Percentiles rank a stretch among this genome's conserved stretches.
Conservation (phyloP, 2,797 vertebrate species). For the Hozukius guyotensis region DNA sequence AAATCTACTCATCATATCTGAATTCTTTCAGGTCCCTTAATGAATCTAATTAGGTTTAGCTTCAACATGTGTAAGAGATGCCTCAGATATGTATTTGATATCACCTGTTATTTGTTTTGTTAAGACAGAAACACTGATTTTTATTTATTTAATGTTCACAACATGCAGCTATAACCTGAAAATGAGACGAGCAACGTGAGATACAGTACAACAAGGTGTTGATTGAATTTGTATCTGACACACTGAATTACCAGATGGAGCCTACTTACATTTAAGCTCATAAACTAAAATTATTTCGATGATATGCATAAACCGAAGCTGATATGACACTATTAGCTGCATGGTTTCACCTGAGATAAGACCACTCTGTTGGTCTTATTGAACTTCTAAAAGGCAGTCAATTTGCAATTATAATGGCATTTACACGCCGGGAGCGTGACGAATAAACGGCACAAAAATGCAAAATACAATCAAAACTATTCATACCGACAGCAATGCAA, state of each 20-base stretch:
- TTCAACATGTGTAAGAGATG: background rate
- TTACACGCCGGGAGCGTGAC: no score
- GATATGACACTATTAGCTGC: background rate
- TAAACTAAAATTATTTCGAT: background rate
- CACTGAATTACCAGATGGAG: background rate
- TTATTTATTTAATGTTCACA: background rate
- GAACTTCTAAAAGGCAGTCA: background rate
- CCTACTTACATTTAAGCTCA: background rate
- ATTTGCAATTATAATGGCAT: background rate
- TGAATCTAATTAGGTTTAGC: no score
- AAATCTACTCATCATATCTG: background rate
- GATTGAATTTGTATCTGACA: background rate
- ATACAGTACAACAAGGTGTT: background rate
- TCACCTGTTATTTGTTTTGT: no score
- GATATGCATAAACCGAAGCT: background rate
- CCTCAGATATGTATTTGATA: background rate
- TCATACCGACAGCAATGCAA: no score
- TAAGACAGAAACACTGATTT: background rate
- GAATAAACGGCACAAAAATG: no score
- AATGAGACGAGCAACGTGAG: background rate
- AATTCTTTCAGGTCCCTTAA: background rate
- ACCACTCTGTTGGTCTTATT: background rate
- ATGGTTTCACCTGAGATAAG: background rate
- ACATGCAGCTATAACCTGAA: background rate
- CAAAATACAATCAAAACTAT: no score